Evolutionary conservation across 1,140 invertebrate genomes (phyloP).

Genomic region (Littorina saxatilis): DNA sequence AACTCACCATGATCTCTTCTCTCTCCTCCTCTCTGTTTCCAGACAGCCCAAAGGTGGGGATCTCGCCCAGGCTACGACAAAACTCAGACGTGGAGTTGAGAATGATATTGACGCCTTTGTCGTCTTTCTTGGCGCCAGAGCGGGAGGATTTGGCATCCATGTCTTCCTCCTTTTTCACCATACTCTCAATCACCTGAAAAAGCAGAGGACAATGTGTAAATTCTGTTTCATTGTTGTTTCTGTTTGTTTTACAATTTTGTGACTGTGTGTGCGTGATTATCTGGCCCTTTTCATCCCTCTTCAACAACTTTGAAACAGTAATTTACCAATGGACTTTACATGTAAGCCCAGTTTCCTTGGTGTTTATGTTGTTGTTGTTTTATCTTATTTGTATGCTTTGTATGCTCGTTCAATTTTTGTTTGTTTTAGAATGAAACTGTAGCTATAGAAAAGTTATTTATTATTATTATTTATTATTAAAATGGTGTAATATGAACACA

Average conservation of each 20-base stretch:
- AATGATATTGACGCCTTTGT: conserved; percentile 79
- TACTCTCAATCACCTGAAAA: conserved; percentile 28
- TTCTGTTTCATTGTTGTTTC: not conserved
- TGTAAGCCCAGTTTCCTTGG: no score
- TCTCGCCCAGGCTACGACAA: conserved; percentile 95
- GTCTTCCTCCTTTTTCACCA: conserved; percentile 29
- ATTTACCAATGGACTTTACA: no score
- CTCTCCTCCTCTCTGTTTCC: conserved; percentile 89
- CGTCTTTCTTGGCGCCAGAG: not conserved
- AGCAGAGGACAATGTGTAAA: not conserved
- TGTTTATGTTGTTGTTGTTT: no score
- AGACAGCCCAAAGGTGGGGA: conserved; percentile 84
- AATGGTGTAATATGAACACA: no score
- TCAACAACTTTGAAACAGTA: no score
- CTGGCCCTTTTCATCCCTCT: no score
- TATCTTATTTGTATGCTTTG: no score
- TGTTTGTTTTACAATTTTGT: no score
- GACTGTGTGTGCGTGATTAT: not conserved
- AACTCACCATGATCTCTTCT: conserved; percentile 87
- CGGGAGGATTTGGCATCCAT: not conserved
- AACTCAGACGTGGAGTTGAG: conserved; percentile 98
- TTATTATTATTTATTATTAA: no score
- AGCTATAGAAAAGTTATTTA: no score
- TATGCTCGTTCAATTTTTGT: no score
- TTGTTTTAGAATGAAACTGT: no score